Evolutionary conservation across 2,113 vertebrate species (phyloP), one percentile per base, ranked within the genome.

Genomic region (Hippopotamus amphibius): DNA sequence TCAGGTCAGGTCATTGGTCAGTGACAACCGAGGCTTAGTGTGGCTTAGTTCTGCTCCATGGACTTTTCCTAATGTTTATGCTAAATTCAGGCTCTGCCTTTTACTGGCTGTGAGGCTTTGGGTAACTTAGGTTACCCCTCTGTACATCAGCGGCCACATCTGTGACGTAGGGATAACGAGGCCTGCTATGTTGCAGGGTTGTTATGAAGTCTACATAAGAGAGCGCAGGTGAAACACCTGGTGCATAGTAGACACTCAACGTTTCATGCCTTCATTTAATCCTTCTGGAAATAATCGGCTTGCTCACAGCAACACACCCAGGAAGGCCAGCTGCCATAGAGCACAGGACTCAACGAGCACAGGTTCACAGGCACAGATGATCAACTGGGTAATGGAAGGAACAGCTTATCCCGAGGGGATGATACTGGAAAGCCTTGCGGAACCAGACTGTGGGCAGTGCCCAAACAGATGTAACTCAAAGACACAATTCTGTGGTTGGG

Each of bases 281-380:
- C 61, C 59, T 82, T 26, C 57, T 0, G 37, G 59, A 82, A 68
- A 37, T 1, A 21, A 37, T 46, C 4, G 4, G 88, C 74, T 19
- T 6, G 3, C 55, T 55, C 43, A 13, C 10, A 8, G 21, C 10
- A 37, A 83, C 30, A 37, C 26, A 19, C 1, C 14, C 22, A 8
- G 0, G 10, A 14, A 14, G 53, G n/a, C 15, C 19, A 77, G 61
- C 6, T 2, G 19, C 46, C 14, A 13, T 0, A 41, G 7, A 74
- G 6, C 0, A 0, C 0, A 0, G 13, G 66, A 11, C 28, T 19
- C 48, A 8, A 5, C 0, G 9, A 4, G 13, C 11, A 13, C 0
- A 0, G 50, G 6, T 2, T 24, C 16, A 3, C 3, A 12, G 1
- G 28, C 43, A 14, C 9, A 37, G 72, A 14, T 1, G 21, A 43